Base-by-base conservation (phyloP, 2,113 vertebrate genomes). In the Lamprologus lemairii region DNA sequence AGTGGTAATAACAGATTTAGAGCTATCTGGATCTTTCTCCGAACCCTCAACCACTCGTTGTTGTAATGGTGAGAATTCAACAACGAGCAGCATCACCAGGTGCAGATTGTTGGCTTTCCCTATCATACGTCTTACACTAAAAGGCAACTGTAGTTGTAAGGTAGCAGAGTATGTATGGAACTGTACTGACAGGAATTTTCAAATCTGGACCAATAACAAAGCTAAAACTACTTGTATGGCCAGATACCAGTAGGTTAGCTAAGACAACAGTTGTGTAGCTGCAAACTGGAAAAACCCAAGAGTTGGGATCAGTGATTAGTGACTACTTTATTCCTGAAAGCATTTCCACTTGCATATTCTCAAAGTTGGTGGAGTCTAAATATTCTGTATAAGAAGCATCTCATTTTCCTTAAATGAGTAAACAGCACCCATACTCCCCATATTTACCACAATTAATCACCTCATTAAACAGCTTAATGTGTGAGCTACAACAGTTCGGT, bases 391-490 rank as follows among this genome's bases (percentile, higher is more conserved):
- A 17, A 16, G 54, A 90, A 31, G 49, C 35, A 19, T 79, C 55
- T 89, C 3, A 33, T 88, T 84, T 75, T n/a, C 42, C 82, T 78
- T 78, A 49, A 63, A 35, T 28, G 83, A 80, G 37, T 82, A 31
- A 85, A 49, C 68, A 23, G 78, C 51, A 42, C 23, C 65, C 82
- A 79, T 58, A 26, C 28, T 45, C 42, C 23, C 2, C 68, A 54
- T 88, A 58, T 80, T 60, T 58, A 40, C 80, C 21, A 14, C n/a
- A 17, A 91, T 89, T 53, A 85, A 89, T 85, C 83, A 81, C 73
- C 73, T 83, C 45, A 68, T 88, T 86, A 47, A 78, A 68, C 17
- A 55, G 63, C 45, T 42, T 85, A 57, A 82, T 83, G 58, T 31
- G 26, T 5, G 85, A 83, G 40, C 2, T 31, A 4, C 53, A 83